Evolutionary conservation across 2,888 invertebrate species (phyloP).

Genomic region (Entomobrya proxima): DNA sequence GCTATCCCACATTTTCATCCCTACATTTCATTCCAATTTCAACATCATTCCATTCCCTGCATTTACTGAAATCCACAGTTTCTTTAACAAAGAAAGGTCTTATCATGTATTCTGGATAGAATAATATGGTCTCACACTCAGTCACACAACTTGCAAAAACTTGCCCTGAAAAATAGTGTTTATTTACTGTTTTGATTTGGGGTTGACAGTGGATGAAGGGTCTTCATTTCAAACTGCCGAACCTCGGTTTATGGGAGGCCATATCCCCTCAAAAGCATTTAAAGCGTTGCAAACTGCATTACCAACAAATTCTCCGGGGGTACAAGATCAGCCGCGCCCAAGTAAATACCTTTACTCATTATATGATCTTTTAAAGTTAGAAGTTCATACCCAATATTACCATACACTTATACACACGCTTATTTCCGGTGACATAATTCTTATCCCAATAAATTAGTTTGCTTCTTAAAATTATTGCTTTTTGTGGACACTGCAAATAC

Average conservation of each 20-base stretch:
- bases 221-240: constrained; percentile 80
- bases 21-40: background rate
- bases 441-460: too few species aligned
- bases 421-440: too few species aligned
- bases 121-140: background rate
- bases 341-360: constrained; percentile 44
- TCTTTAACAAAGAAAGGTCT: background rate
- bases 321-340: constrained; percentile 59
- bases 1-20: background rate
- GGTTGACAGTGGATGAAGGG: constrained; percentile 79
- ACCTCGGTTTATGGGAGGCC: constrained; percentile 82
- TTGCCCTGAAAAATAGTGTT: constrained; percentile 15
- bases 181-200: constrained; percentile 27
- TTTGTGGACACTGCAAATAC: too few species aligned
- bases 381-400: background rate
- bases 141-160: background rate
- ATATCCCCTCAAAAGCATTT: constrained; percentile 85
- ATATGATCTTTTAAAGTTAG: background rate
- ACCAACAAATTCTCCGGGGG: constrained; percentile 62
- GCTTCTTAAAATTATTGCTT: too few species aligned
- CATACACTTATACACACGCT: too few species aligned
- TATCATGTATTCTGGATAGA: background rate
- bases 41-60: background rate
- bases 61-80: background rate
- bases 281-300: constrained; percentile 79